Conservation (phyloP, 2,113 vertebrate genomes). For the Plestiodon gilberti region DNA sequence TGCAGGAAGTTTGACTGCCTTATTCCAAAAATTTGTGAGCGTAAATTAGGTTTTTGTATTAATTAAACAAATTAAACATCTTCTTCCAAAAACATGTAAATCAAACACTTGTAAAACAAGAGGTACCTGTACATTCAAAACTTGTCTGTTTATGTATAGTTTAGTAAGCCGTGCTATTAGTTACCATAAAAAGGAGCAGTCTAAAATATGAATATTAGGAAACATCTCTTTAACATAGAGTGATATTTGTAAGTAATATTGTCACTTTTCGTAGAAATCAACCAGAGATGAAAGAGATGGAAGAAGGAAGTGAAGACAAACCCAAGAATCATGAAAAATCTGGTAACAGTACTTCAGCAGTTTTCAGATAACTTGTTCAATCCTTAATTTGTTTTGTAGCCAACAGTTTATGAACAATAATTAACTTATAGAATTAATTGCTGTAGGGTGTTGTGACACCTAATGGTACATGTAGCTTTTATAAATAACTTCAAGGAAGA, state of each 20-base stretch:
- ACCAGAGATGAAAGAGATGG: constrained; percentile 22
- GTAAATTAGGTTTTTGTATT: no score
- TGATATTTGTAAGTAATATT: neutral
- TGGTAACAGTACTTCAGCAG: constrained; percentile 66
- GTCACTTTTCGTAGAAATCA: constrained; percentile 50
- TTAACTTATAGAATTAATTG: neutral
- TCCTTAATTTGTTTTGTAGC: neutral
- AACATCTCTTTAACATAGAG: neutral
- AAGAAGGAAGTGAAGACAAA: constrained; percentile 56
- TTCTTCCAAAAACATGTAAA: no score
- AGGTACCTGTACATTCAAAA: no score
- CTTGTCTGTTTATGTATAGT: neutral
- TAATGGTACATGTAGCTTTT: neutral
- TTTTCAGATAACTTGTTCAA: neutral
- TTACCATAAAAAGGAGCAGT: neutral
- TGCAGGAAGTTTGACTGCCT: no score
- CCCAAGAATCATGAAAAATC: constrained; percentile 54
- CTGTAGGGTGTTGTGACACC: neutral
- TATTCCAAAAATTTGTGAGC: no score
- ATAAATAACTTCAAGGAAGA: neutral
- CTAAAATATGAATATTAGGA: neutral
- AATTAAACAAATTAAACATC: no score
- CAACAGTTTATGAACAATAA: neutral
- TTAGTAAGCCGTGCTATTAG: neutral
- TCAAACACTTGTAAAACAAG: no score